These are phyloP conservation scores for Salvelinus fontinalis DNA, from an alignment of 2,113 vertebrate species.

Conservation along the genomic window DNA sequence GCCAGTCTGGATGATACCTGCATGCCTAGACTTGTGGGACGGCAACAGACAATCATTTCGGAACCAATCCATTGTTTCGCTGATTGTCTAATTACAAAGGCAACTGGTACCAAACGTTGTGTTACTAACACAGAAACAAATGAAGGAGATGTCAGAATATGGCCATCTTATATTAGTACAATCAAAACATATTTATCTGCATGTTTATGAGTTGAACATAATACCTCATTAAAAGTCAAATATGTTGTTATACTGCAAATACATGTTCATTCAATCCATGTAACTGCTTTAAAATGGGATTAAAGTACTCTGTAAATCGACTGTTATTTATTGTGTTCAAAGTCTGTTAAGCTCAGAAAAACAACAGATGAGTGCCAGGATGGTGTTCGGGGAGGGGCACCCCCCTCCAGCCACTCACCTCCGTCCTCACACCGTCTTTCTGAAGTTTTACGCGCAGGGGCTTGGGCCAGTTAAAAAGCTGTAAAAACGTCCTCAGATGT, in stretches of 20 bases:
- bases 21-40: constrained; percentile 17
- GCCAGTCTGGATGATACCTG: constrained; percentile 36
- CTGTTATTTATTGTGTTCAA: constrained; percentile 18
- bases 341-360: constrained; percentile 41
- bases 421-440: constrained; percentile 44
- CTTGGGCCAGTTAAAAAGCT: constrained; percentile 63
- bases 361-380: constrained; percentile 43
- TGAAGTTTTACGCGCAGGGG: constrained; percentile 69
- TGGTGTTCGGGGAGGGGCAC: constrained; percentile 24
- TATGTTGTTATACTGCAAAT: no score
- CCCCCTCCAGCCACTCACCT: constrained; percentile 31
- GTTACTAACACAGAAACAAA: no score
- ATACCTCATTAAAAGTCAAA: no score
- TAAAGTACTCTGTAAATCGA: no score
- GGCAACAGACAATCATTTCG: constrained; percentile 32
- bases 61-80: constrained; percentile 1
- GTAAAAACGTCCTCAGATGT: constrained; percentile 69
- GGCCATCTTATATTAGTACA: no score
- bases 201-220: no score
- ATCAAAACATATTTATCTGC: no score
- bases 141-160: no score
- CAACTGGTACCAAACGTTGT: constrained; percentile 1
- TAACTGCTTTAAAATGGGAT: no score
- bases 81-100: constrained; percentile 31
- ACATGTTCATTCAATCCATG: no score